Evolutionary conservation across 1,140 invertebrate species (phyloP).

Genomic region (Phenacoccus solenopsis): DNA sequence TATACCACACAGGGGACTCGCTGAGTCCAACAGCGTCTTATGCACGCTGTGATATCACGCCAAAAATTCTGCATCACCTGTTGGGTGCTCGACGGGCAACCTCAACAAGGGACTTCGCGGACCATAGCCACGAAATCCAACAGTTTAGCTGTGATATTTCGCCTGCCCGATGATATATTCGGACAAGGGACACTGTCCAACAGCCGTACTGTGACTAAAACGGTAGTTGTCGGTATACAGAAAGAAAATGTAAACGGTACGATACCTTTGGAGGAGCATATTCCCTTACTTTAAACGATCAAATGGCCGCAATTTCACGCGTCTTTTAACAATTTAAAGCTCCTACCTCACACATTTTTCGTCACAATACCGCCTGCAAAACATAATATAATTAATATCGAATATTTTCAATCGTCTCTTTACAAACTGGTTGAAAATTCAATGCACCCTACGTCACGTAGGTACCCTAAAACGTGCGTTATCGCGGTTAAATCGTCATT

Average conservation of each 20-base stretch:
- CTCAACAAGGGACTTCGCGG: constrained; percentile 22
- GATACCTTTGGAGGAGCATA: neutral
- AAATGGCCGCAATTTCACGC: neutral
- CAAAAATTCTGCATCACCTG: constrained; percentile 22
- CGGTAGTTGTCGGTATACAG: neutral
- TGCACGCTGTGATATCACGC: constrained; percentile 10
- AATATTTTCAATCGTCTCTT: neutral
- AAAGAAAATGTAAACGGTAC: constrained; percentile 8
- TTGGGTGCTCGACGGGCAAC: neutral
- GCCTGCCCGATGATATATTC: constrained; percentile 20
- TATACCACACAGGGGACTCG: neutral
- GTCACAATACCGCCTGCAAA: constrained; percentile 13
- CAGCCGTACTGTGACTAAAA: constrained; percentile 22
- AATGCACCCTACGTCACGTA: no score
- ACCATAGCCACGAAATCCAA: constrained; percentile 20
- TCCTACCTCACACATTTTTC: constrained; percentile 11
- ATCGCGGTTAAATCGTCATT: neutral
- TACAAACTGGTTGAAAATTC: neutral
- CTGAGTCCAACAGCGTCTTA: neutral
- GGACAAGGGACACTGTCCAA: constrained; percentile 23
- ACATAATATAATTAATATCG: constrained; percentile 13
- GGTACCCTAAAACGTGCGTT: no score
- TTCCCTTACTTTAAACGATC: constrained; percentile 7
- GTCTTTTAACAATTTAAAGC: neutral
- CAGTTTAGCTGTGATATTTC: constrained; percentile 23